These are phyloP conservation scores for Aramus guarauna DNA, from an alignment of 2,113 vertebrate species.

Conservation along the genomic window DNA sequence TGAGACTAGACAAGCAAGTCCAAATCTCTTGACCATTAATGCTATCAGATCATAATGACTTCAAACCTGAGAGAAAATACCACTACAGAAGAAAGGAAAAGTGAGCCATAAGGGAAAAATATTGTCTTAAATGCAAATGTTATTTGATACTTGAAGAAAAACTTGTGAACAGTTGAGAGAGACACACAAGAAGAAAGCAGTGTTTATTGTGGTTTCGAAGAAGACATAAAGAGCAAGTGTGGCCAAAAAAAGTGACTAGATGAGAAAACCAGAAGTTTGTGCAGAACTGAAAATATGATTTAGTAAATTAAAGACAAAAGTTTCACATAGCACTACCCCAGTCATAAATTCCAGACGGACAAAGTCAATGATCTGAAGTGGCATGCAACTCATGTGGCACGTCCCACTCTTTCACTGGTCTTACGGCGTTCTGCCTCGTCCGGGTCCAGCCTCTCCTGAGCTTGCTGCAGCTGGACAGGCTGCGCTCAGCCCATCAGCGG, in stretches of 20 bases:
- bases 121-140: background rate
- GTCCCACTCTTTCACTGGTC: background rate
- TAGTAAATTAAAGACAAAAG: background rate
- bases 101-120: background rate
- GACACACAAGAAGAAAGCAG: accelerated
- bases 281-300: background rate
- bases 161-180: background rate
- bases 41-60: background rate
- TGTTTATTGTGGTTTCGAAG: background rate
- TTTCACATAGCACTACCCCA: background rate
- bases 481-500: background rate
- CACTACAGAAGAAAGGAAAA: background rate
- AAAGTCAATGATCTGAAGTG: background rate
- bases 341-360: background rate
- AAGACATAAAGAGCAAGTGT: background rate
- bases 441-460: background rate
- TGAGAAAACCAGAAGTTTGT: background rate
- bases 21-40: background rate
- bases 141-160: background rate
- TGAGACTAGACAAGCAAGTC: background rate
- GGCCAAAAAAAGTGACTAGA: background rate
- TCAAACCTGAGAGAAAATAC: background rate
- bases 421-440: background rate
- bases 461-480: background rate
- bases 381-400: background rate